Evolutionary conservation across 2,797 vertebrate genomes (phyloP).

Genomic region (Myotis planiceps): DNA sequence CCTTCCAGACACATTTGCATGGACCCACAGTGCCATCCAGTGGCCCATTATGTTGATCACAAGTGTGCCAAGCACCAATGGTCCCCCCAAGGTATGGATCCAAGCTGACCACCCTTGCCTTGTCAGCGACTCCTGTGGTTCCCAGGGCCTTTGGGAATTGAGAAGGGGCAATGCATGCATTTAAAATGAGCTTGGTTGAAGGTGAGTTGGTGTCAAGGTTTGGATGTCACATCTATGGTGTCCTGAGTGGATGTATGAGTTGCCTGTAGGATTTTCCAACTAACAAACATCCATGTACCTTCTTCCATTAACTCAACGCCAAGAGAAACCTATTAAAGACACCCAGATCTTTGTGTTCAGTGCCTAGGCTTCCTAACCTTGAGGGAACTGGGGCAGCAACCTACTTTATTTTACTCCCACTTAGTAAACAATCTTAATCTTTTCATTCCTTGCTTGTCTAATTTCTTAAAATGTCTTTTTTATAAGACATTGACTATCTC

Average conservation of each 20-base stretch:
- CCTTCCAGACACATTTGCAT: background rate
- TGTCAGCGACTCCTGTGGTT: background rate
- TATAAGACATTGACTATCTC: constrained; percentile 10
- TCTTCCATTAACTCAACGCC: background rate
- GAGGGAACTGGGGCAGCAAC: background rate
- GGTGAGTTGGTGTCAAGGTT: background rate
- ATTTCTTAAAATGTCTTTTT: constrained; percentile 29
- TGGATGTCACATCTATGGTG: background rate
- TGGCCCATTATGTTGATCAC: constrained; percentile 68
- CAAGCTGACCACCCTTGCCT: background rate
- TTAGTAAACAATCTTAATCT: background rate
- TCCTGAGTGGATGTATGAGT: background rate
- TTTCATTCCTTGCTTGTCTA: background rate
- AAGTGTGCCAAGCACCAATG: constrained; percentile 24
- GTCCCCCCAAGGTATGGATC: constrained; percentile 60
- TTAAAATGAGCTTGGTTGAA: background rate
- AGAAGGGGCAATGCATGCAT: background rate
- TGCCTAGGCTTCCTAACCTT: background rate
- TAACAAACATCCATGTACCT: background rate
- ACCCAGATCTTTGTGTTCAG: background rate
- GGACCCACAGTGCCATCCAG: constrained; percentile 85
- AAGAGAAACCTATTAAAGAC: background rate
- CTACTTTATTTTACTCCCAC: background rate
- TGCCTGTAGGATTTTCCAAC: constrained; percentile 29
- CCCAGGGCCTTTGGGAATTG: background rate